Conservation (phyloP, 2,888 invertebrate genomes). For the Eristalis tenax region DNA sequence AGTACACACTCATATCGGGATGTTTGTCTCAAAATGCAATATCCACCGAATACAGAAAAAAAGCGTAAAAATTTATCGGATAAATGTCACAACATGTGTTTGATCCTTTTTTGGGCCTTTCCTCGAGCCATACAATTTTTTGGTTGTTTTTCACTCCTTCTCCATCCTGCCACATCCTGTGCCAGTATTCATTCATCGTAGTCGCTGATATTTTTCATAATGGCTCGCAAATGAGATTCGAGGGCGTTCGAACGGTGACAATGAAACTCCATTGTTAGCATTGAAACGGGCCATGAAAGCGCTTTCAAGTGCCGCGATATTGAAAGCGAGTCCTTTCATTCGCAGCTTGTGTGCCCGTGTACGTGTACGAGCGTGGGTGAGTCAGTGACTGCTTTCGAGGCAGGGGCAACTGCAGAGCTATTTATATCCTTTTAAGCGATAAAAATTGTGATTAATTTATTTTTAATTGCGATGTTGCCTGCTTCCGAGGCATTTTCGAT, state of each 20-base stretch:
- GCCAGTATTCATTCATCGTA: slow-evolving; percentile 20
- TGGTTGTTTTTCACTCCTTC: slow-evolving; percentile 1
- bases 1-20: slow-evolving; percentile 4
- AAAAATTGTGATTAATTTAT: slow-evolving; percentile 70
- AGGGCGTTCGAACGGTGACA: slow-evolving; percentile 60
- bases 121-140: not conserved
- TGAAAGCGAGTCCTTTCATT: slow-evolving; percentile 27
- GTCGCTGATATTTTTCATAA: slow-evolving; percentile 54
- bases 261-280: slow-evolving; percentile 56
- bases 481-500: slow-evolving; percentile 20
- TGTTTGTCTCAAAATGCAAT: slow-evolving; percentile 55
- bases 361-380: not conserved
- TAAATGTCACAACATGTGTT: slow-evolving; percentile 65
- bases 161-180: not conserved
- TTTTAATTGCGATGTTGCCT: slow-evolving; percentile 64
- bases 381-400: slow-evolving; percentile 4
- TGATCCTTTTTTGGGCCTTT: slow-evolving; percentile 9
- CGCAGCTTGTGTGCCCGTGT: not conserved
- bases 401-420: not conserved
- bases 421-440: slow-evolving; percentile 60
- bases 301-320: slow-evolving; percentile 42
- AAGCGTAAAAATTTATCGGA: slow-evolving; percentile 60
- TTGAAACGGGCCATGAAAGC: slow-evolving; percentile 30
- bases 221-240: slow-evolving; percentile 57
- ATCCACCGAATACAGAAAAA: slow-evolving; percentile 35